Conservation (phyloP, 2,113 vertebrate genomes). For the Sinocyclocheilus rhinocerous region DNA sequence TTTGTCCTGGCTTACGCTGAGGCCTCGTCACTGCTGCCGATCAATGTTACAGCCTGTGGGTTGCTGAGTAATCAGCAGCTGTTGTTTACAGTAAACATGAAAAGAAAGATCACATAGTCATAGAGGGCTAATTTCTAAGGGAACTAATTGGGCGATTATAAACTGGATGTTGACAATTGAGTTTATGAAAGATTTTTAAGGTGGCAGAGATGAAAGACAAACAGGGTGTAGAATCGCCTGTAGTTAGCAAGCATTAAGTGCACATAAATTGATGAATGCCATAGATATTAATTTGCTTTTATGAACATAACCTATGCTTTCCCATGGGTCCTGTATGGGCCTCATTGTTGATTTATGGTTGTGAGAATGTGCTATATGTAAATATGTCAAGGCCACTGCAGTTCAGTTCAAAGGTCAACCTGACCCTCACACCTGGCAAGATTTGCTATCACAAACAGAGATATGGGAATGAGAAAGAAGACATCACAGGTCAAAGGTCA, state of each 20-base stretch:
- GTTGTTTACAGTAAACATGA: slow-evolving; percentile 20
- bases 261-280: not conserved
- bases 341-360: slow-evolving; percentile 58
- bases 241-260: not conserved
- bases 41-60: not conserved
- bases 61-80: slow-evolving; percentile 3
- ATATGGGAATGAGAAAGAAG: slow-evolving; percentile 15
- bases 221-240: not conserved
- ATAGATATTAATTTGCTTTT: not conserved
- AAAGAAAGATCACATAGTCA: slow-evolving; percentile 15
- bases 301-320: not conserved
- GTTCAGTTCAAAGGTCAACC: slow-evolving; percentile 48
- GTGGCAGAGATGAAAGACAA: not conserved
- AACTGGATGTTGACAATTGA: not conserved
- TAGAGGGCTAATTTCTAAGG: not conserved
- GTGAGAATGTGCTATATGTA: slow-evolving; percentile 50
- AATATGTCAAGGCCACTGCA: slow-evolving; percentile 61
- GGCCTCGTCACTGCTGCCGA: not conserved
- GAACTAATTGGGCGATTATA: not conserved
- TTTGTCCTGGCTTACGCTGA: not conserved
- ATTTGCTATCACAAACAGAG: slow-evolving; percentile 45
- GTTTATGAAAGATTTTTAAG: slow-evolving; percentile 7
- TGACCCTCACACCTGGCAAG: slow-evolving; percentile 60
- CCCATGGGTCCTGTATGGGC: not conserved
- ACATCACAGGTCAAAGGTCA: slow-evolving; percentile 41